Percentiles rank a stretch among this genome's conserved stretches.
These are phyloP conservation scores for Lochmaea capreae DNA, from an alignment of 2,888 invertebrate genomes.

Conservation along the genomic window DNA sequence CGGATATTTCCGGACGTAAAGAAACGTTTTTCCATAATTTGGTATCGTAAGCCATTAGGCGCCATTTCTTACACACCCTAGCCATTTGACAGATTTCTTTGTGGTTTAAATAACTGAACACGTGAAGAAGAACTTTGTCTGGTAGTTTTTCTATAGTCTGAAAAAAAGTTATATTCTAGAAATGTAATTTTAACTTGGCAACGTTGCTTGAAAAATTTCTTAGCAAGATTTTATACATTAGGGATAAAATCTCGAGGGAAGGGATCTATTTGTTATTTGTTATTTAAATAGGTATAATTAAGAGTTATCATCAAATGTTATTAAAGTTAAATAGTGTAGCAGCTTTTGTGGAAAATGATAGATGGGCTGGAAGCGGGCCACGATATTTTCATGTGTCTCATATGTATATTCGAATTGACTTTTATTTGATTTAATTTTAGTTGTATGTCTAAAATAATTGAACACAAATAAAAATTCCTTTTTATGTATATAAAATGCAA, in stretches of 20 bases:
- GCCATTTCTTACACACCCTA: slow-evolving; percentile 95
- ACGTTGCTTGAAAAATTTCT: too few species aligned
- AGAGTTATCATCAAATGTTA: too few species aligned
- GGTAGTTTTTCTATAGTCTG: slow-evolving; percentile 97
- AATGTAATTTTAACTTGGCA: not conserved
- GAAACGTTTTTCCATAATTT: slow-evolving; percentile 96
- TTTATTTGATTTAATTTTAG: too few species aligned
- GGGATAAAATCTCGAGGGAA: too few species aligned
- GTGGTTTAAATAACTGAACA: slow-evolving; percentile 94
- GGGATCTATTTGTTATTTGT: too few species aligned
- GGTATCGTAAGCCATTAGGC: slow-evolving; percentile 94
- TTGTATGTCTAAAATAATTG: not conserved
- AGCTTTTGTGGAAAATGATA: too few species aligned
- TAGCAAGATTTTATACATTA: too few species aligned
- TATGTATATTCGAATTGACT: too few species aligned
- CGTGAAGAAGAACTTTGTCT: slow-evolving; percentile 93
- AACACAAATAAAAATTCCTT: not conserved
- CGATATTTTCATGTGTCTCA: too few species aligned
- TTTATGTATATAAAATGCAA: not conserved
- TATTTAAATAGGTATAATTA: too few species aligned
- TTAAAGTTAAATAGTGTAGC: too few species aligned
- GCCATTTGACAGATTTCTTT: slow-evolving; percentile 95
- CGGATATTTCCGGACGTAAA: slow-evolving; percentile 92
- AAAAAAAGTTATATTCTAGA: not conserved
- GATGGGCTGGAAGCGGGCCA: too few species aligned